A percentile compares a stretch with the other conserved stretches of the same genome.
phyloP scores from a whole-genome alignment of 2,888 invertebrate species.

The Agonum fuliginosum region DNA sequence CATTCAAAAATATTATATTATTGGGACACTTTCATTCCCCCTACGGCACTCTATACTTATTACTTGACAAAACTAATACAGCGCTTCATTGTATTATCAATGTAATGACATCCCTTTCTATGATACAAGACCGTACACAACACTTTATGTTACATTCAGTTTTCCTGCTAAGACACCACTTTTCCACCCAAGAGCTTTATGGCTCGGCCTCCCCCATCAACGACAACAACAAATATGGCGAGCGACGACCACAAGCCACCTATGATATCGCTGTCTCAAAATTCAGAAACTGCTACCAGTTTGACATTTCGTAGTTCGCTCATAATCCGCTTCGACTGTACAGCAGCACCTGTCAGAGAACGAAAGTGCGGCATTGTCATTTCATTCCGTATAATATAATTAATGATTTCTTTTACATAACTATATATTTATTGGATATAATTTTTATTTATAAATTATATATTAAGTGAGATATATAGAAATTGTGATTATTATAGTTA shows the following conservation, averaged over 20 bases:
- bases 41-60: slow-evolving; percentile 62
- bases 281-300: slow-evolving; percentile 63
- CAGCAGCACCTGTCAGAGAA: slow-evolving; percentile 38
- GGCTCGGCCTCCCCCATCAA: slow-evolving; percentile 78
- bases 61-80: slow-evolving; percentile 48
- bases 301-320: slow-evolving; percentile 55
- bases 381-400: no score
- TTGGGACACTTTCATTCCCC: slow-evolving; percentile 61
- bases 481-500: no score
- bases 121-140: slow-evolving; percentile 27
- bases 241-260: slow-evolving; percentile 67
- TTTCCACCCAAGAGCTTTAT: slow-evolving; percentile 66
- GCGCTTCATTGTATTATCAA: slow-evolving; percentile 42
- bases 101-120: slow-evolving; percentile 44
- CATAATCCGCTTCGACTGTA: not conserved
- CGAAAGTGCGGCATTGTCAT: no score
- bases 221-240: slow-evolving; percentile 90
- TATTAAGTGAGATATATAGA: no score
- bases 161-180: slow-evolving; percentile 63
- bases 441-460: no score
- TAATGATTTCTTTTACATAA: no score
- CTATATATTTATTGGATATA: no score
- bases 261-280: slow-evolving; percentile 65
- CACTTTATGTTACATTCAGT: slow-evolving; percentile 56
- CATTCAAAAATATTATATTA: slow-evolving; percentile 60